A percentile compares a stretch with the other conserved stretches of the same genome.
These are phyloP conservation scores for Oceanodroma leucorhoa DNA, from an alignment of 2,797 vertebrate species.

Conservation along the genomic window DNA sequence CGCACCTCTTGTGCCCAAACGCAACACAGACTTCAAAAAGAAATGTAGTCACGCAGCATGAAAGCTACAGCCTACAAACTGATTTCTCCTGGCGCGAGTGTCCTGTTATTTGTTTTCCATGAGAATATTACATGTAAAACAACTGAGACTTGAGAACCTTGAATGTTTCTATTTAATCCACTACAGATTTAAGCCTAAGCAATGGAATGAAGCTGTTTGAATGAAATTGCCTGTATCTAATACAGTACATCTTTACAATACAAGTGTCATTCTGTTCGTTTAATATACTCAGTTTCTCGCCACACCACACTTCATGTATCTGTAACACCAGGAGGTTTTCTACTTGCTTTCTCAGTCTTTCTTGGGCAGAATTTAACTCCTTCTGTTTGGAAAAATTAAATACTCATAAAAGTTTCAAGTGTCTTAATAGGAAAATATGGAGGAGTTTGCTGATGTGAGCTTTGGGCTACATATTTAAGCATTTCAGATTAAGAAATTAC, in stretches of 20 bases:
- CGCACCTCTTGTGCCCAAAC: background rate
- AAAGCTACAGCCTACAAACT: background rate
- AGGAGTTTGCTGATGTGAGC: background rate
- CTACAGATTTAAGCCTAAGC: background rate
- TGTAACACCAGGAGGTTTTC: background rate
- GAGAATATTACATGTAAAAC: background rate
- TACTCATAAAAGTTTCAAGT: background rate
- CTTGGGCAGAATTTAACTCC: background rate
- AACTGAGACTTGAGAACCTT: background rate
- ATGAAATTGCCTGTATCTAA: conserved; percentile 43
- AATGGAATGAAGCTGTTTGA: background rate
- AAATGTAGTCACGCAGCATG: background rate
- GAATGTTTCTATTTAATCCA: conserved; percentile 1
- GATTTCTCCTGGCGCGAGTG: background rate
- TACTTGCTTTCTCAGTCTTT: background rate
- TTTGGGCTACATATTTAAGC: background rate
- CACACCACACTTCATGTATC: background rate
- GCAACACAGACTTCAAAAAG: background rate
- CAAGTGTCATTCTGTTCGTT: conserved; percentile 1
- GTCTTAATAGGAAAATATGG: background rate
- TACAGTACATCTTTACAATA: background rate
- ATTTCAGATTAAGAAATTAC: background rate
- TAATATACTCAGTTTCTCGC: background rate
- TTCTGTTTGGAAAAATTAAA: background rate
- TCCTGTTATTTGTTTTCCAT: background rate